Evolutionary conservation across 2,888 invertebrate species (phyloP).

Genomic region (Prosapia bicincta): DNA sequence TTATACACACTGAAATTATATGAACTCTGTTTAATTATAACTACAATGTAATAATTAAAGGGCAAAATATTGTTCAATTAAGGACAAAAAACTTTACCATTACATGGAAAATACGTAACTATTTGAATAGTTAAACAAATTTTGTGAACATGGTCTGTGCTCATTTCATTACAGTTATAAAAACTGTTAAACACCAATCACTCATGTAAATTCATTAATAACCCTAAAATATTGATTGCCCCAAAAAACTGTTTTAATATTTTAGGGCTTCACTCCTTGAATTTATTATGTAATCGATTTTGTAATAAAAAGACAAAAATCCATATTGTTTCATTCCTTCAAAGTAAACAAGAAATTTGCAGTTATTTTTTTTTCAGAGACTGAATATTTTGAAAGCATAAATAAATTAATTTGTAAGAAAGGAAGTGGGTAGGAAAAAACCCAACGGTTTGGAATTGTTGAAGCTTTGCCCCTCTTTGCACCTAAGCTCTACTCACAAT

Average conservation of each 20-base stretch:
- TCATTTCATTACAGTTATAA: too few species aligned
- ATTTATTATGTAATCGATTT: not conserved
- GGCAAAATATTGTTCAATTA: too few species aligned
- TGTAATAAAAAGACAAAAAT: not conserved
- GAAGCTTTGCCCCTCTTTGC: conserved; percentile 6
- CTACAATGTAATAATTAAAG: too few species aligned
- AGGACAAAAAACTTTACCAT: too few species aligned
- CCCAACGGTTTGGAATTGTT: conserved; percentile 19
- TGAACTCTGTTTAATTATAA: too few species aligned
- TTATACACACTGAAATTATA: too few species aligned
- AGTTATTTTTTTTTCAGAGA: not conserved
- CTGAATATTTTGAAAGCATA: not conserved
- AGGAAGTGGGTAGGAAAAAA: conserved; percentile 19
- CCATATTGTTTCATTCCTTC: not conserved
- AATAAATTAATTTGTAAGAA: not conserved
- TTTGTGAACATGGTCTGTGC: too few species aligned
- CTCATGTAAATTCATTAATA: too few species aligned
- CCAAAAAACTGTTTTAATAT: not conserved
- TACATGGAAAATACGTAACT: too few species aligned
- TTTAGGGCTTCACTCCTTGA: not conserved
- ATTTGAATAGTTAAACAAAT: too few species aligned
- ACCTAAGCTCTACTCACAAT: conserved; percentile 19
- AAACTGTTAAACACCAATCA: too few species aligned
- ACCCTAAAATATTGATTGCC: not conserved
- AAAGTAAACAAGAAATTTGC: too few species aligned